phyloP scores from a whole-genome alignment of 2,797 vertebrate species.

The Pseudochirops cupreus region DNA sequence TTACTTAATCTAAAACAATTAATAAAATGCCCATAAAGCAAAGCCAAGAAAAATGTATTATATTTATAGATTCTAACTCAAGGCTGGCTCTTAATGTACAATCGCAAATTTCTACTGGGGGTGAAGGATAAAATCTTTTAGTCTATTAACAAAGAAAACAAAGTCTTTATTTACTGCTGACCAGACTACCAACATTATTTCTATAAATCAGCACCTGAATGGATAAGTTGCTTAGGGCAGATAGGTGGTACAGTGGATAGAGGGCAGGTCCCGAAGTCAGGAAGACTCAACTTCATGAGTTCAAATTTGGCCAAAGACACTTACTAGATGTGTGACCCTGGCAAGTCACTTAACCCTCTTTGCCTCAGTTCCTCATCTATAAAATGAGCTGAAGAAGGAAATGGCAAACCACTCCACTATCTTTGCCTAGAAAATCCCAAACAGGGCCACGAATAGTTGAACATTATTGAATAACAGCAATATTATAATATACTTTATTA shows the following conservation, averaged over 20 bases:
- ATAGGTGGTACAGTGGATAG: neutral
- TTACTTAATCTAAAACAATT: conserved; percentile 13
- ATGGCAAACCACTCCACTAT: neutral
- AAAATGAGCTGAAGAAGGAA: too few species aligned
- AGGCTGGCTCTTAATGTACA: conserved; percentile 22
- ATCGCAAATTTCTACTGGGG: conserved; percentile 31
- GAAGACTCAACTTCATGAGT: neutral
- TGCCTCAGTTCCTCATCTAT: neutral
- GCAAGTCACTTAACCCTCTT: neutral
- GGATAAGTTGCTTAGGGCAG: neutral
- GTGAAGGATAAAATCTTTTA: conserved; percentile 38
- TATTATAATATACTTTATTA: neutral
- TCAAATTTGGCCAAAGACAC: neutral
- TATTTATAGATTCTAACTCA: conserved; percentile 14
- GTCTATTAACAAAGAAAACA: neutral
- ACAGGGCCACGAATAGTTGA: neutral
- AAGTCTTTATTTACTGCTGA: conserved; percentile 30
- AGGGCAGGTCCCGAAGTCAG: neutral
- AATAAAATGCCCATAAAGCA: conserved; percentile 18
- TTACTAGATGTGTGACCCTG: neutral
- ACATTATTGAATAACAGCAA: neutral
- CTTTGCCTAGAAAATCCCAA: neutral
- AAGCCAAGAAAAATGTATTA: conserved; percentile 7
- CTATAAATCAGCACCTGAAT: conserved; percentile 1
- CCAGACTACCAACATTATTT: conserved; percentile 42